Evolutionary conservation across 2,888 invertebrate species (phyloP), one percentile per base, ranked within the genome.

Genomic region (Habrosyne pyritoides): DNA sequence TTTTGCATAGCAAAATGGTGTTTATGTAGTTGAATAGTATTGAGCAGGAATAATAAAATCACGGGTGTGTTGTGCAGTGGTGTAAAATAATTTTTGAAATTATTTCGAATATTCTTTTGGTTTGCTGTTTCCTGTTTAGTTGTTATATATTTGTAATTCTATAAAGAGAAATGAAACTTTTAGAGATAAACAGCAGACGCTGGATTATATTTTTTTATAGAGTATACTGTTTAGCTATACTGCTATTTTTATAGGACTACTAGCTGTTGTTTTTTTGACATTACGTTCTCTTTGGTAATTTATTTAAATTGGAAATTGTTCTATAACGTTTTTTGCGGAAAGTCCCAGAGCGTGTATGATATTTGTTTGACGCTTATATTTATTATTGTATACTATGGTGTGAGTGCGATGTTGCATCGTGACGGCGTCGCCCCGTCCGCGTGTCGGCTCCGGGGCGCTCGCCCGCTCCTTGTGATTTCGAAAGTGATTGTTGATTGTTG

Each of bases 1-100:
- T 89, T 91, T 91, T 91, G 91, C 91, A 91, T 88, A 91, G 91
- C 91, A 91, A 91, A 91, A 89, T 87, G 77, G 74, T 84, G 83
- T 91, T 87, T 84, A 76, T 68, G 85, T 90, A 87, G 84, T 77
- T 75, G 66, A 81, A 80, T 84, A 84, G 79, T 67, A n/a, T n/a
- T n/a, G 73, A 78, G 76, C 82, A 73, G 81, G 79, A 74, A 67
- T 71, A 69, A 67, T 70, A 67, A 72, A 74, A 81, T 75, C 79
- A 79, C 79, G 78, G 72, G 75, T 72, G 80, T 75, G 78, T 77
- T 75, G 78, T 77, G 67, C 80, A 69, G 81, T 75, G 73, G 78
- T 82, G 73, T 82, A 78, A 75, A 73, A 73, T 64, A 61, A 66
- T 67, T 72, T 72, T 67, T 81, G 79, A 55, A 74, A 80, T 79